Base-by-base conservation (phyloP, 2,113 vertebrate genomes). In the Catharus bicknelli region DNA sequence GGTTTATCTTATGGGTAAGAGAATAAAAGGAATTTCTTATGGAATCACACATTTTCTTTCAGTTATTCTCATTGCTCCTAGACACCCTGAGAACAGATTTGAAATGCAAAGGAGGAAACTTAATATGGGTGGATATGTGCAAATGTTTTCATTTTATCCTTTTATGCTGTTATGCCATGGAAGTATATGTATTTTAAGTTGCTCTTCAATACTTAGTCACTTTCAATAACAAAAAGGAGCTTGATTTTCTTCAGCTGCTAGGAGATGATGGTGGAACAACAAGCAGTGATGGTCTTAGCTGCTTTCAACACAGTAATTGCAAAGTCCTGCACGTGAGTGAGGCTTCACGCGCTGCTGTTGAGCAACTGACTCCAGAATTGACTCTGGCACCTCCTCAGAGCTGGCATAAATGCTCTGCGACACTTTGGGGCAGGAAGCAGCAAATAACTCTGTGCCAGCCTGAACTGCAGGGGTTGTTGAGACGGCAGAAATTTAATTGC, bases 401-500 rank as follows among this genome's bases (percentile, higher is more conserved):
- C 36, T 17, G 0, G 0, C 66, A 75, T 21, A 40, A 82, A 53
- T 0, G 1, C 59, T 90, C 66, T 36, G 69, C 3, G 1, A 30
- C 83, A 57, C 61, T 42, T 32, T 7, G 13, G 78, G 54, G 38
- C 34, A 92, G 86, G 70, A 79, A 92, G 27, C 78, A 87, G 75
- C 77, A 86, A 62, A 40, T 10, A 61, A 48, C 47, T 23, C 34
- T 11, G 62, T 82, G 87, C 81, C 62, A 61, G 50, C 25, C 70
- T 32, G 74, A 92, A 26, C 84, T 62, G 43, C 87, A 92, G 93
- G 82, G 78, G 55, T 54, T 83, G 84, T 76, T 73, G 93, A 87
- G 55, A 55, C 5, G 47, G 73, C 86, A 80, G 94, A 91, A 91
- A 70, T 87, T 73, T 91, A 94, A 93, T 95, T 94, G 84, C 84